Base-by-base conservation (phyloP, 2,113 vertebrate species). In the Tupaia chinensis region DNA sequence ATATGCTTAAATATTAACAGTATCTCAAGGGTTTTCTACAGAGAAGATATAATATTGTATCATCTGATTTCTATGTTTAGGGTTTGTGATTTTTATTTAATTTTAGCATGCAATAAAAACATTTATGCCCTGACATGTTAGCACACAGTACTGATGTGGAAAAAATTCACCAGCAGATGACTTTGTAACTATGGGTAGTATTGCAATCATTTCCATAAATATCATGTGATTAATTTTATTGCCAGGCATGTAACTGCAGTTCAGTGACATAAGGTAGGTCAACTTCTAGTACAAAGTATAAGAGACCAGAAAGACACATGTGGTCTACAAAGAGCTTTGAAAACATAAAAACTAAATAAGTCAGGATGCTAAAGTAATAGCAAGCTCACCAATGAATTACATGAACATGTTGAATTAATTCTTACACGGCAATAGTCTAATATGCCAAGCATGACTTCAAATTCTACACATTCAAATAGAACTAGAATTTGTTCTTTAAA, bases 21-120 rank as follows among this genome's bases (percentile, higher is more conserved):
- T 60, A n/a, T 54, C 72, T 76, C 1, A 83, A 29, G 60, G 53
- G 61, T 87, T 96, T 96, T 91, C 81, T 97, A 78, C 73, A 44
- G 78, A 77, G 58, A 3, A 34, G 5, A 94, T 76, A 79, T 77
- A 95, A 73, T 89, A 27, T 56, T 89, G 12, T 29, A 87, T 27
- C 82, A 90, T 78, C 32, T 94, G 16, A 83, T 83, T 97, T 86
- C 83, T 95, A 70, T 95, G 91, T 69, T 85, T 61, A 68, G 76
- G 66, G 82, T 95, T 73, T 95, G 89, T 94, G 85, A 93, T 92
- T 97, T 73, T 94, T 7, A n/a, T 93, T 97, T 95, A 91, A 97
- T 97, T 96, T 91, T 54, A 79, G 12, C 15, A 85, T 81, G 32
- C 80, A 85, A 68, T 61, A 85, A 95, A 95, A 95, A 76, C 16